Evolutionary conservation across 2,113 vertebrate species (phyloP), one percentile per base, ranked within the genome.

Genomic region (Muscicapa adusta): DNA sequence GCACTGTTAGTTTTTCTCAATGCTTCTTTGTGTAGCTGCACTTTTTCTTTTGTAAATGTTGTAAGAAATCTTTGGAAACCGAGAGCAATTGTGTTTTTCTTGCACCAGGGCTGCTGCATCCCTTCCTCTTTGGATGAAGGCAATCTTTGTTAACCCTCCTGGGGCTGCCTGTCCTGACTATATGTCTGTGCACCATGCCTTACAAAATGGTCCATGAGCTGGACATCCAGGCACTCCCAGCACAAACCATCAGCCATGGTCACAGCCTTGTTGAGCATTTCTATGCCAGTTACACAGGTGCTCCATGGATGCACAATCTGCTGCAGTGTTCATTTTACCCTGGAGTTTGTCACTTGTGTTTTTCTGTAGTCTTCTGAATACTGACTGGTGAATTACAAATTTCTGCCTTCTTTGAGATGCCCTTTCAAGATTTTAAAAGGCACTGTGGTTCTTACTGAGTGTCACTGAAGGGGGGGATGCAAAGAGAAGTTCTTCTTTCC

Each of bases 21-120:
- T 88, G 60, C 68, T 89, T 73, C 89, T 93, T 91, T 97, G 78
- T 95, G 82, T 77, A 63, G 91, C 75, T 85, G 40, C 15, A 2
- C 81, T 95, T 96, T 70, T 90, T 66, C 88, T 90, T 74, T 74
- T 70, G 3, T 68, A 72, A 89, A 61, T 33, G 10, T 51, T 63
- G 31, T 56, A 71, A 85, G 63, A 80, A 85, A 36, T 15, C 36
- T 70, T 85, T 80, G 72, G 51, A 85, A 85, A 73, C 63, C 34
- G 17, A 57, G 47, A 77, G 40, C 19, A 76, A 48, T 33, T 89
- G 72, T 73, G 56, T 34, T 80, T 85, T 51, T 70, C 60, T 91
- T 80, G 63, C 81, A 48, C 25, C 24, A 34, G 48, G 31, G 28
- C 67, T 92, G 54, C 81, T 42, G 17, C 63, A 38, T 88, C 67